phyloP scores from a whole-genome alignment of 53 echinoderm and acorn worm genomes.

The Astropecten irregularis region DNA sequence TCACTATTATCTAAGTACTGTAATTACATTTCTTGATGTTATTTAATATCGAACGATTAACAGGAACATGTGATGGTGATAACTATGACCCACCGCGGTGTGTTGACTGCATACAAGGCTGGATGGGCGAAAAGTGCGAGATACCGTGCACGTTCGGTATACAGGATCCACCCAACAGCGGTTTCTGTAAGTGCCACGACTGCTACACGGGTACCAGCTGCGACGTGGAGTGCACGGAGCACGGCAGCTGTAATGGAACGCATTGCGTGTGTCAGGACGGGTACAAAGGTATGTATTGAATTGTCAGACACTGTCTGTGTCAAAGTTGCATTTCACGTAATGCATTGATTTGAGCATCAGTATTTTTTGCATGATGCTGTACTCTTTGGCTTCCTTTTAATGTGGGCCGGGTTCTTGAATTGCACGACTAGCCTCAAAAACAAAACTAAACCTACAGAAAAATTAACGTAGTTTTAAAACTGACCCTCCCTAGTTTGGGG shows the following conservation, averaged over 20 bases:
- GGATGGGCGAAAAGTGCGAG: slow-evolving; percentile 80
- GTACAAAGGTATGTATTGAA: slow-evolving; percentile 62
- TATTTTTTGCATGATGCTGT: no score
- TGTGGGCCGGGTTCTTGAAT: no score
- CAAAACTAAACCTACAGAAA: no score
- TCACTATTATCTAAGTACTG: no score
- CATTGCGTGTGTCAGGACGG: slow-evolving; percentile 55
- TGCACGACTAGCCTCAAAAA: no score
- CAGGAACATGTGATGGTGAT: slow-evolving; percentile 77
- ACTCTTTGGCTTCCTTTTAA: no score
- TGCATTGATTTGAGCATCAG: no score
- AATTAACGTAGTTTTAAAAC: no score
- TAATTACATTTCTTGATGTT: not conserved
- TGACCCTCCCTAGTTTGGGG: no score
- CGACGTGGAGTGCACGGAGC: slow-evolving; percentile 70
- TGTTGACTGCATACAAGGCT: slow-evolving; percentile 66
- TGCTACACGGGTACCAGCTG: slow-evolving; percentile 84
- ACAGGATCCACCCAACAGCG: slow-evolving; percentile 63
- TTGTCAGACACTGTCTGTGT: not conserved
- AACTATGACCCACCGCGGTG: slow-evolving; percentile 67
- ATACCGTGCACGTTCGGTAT: slow-evolving; percentile 73
- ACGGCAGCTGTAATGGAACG: slow-evolving; percentile 65
- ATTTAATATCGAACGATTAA: not conserved
- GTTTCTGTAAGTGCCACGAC: slow-evolving; percentile 68
- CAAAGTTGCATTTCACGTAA: not conserved